These are phyloP conservation scores for Marisa cornuarietis DNA, from an alignment of 1,140 invertebrate species.

Conservation along the genomic window DNA sequence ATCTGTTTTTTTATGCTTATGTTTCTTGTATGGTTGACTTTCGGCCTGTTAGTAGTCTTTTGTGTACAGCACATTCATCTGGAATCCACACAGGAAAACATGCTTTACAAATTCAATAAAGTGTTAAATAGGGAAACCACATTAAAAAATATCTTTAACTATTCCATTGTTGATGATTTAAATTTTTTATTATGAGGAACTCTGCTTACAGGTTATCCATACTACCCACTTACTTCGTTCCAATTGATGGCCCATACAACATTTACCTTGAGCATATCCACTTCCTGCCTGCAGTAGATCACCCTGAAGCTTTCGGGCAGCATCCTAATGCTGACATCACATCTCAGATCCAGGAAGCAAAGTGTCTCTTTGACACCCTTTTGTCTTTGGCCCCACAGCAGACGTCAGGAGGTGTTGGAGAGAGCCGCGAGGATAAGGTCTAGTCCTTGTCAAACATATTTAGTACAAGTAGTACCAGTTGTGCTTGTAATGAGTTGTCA, in stretches of 20 bases:
- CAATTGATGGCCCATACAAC: slow-evolving; percentile 79
- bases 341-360: slow-evolving; percentile 66
- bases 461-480: neutral
- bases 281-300: slow-evolving; percentile 78
- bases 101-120: too few species aligned
- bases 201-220: slow-evolving; percentile 43
- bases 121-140: too few species aligned
- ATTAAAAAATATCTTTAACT: too few species aligned
- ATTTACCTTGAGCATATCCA: slow-evolving; percentile 82
- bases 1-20: too few species aligned
- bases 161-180: too few species aligned
- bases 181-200: too few species aligned
- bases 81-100: too few species aligned
- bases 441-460: too few species aligned
- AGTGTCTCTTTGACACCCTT: slow-evolving; percentile 65
- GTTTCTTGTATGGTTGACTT: too few species aligned
- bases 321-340: slow-evolving; percentile 68
- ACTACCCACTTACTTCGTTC: slow-evolving; percentile 78
- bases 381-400: slow-evolving; percentile 64
- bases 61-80: too few species aligned
- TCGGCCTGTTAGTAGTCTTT: too few species aligned
- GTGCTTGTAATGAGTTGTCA: too few species aligned
- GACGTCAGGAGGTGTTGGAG: slow-evolving; percentile 47
- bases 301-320: slow-evolving; percentile 80
- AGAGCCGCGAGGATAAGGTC: slow-evolving; percentile 63